Evolutionary conservation across 2,797 vertebrate genomes (phyloP).

Genomic region (Tragopan temminckii): DNA sequence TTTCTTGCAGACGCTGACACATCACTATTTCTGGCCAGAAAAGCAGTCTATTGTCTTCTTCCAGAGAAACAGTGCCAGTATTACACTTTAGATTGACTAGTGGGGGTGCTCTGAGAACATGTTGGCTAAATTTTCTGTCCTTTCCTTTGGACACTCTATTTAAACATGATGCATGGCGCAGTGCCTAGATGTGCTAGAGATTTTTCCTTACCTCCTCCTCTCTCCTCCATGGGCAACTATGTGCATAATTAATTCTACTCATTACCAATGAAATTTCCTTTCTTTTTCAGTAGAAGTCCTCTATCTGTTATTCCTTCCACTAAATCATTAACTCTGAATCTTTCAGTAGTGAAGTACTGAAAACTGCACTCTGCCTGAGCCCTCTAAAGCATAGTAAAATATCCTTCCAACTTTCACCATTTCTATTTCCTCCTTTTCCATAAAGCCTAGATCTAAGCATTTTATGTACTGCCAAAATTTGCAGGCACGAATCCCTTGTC

Average conservation of each 20-base stretch:
- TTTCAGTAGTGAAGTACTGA: not conserved
- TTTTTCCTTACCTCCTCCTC: not conserved
- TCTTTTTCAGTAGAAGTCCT: not conserved
- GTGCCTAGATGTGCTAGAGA: constrained; percentile 36
- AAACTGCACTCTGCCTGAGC: not conserved
- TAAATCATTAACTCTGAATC: not conserved
- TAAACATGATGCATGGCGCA: constrained; percentile 9
- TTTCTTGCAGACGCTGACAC: constrained; percentile 72
- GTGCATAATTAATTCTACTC: constrained; percentile 54
- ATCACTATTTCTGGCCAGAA: constrained; percentile 73
- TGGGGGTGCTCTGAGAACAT: constrained; percentile 59
- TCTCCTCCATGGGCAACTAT: not conserved
- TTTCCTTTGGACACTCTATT: constrained; percentile 45
- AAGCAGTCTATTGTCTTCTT: constrained; percentile 65
- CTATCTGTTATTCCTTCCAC: constrained; percentile 13
- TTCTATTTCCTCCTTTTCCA: not conserved
- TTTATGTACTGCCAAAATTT: not conserved
- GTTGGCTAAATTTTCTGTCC: constrained; percentile 52
- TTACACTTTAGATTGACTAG: constrained; percentile 50
- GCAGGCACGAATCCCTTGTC: not conserved
- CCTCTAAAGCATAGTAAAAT: not conserved
- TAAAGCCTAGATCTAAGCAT: not conserved
- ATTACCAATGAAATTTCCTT: constrained; percentile 11
- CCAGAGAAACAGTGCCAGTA: constrained; percentile 62
- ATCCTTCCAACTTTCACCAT: not conserved